Percentiles rank a stretch among this genome's conserved stretches.
phyloP scores from a whole-genome alignment of 2,113 vertebrate species.

The Motacilla alba region DNA sequence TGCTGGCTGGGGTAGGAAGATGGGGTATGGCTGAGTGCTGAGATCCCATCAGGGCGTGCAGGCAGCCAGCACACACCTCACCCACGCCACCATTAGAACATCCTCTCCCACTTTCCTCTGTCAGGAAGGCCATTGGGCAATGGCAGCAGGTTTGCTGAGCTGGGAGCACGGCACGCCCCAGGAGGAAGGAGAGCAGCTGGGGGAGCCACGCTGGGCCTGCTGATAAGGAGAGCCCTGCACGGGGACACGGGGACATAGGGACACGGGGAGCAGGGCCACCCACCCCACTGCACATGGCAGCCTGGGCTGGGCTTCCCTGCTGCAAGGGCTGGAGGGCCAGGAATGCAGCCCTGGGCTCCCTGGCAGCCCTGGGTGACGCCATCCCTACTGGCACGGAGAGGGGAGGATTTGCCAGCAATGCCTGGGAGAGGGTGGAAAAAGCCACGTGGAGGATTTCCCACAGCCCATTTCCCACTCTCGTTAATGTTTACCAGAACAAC shows the following conservation, averaged over 20 bases:
- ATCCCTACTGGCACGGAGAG: accelerated
- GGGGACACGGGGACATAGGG: background rate
- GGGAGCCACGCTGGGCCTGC: background rate
- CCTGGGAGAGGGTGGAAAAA: background rate
- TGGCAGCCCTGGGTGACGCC: accelerated
- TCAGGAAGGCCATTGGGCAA: background rate
- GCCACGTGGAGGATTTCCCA: background rate
- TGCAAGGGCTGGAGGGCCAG: accelerated
- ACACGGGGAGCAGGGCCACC: accelerated
- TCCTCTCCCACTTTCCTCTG: background rate
- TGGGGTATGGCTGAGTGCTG: accelerated
- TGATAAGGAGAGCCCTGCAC: background rate
- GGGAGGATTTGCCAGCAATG: background rate
- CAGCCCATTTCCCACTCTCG: accelerated
- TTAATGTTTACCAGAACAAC: background rate
- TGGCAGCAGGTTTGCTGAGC: background rate
- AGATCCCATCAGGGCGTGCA: accelerated
- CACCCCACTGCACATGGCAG: background rate
- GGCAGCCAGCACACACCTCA: background rate
- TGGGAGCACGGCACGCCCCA: background rate
- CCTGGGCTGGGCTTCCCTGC: accelerated
- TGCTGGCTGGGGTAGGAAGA: accelerated
- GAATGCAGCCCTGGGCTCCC: accelerated
- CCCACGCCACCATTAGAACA: background rate
- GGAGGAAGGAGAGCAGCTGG: background rate